These are phyloP conservation scores for Endotricha flammealis DNA, from an alignment of 2,888 invertebrate genomes.

Conservation along the genomic window DNA sequence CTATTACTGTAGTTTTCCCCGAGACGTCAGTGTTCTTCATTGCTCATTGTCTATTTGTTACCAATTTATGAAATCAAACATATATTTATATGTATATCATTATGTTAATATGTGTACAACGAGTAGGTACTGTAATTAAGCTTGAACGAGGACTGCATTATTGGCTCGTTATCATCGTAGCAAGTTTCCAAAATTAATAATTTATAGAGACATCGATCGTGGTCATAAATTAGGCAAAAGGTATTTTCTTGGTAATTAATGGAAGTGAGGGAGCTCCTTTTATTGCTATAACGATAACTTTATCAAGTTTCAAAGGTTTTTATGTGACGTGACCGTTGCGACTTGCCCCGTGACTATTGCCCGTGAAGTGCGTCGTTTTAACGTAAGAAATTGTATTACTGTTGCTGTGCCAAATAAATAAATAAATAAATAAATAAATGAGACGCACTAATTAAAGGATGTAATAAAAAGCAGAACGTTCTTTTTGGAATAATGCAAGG, in stretches of 20 bases:
- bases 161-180: constrained; percentile 33
- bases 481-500: constrained; percentile 19
- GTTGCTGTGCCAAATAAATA: too few species aligned
- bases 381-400: too few species aligned
- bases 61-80: too few species aligned
- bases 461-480: constrained; percentile 17
- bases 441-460: constrained; percentile 22
- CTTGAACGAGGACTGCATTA: too few species aligned
- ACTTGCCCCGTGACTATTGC: constrained; percentile 22
- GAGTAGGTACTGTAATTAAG: too few species aligned
- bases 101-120: too few species aligned
- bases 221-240: constrained; percentile 53
- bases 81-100: too few species aligned
- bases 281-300: constrained; percentile 60
- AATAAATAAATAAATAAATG: constrained; percentile 20
- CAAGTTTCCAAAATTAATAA: constrained; percentile 49
- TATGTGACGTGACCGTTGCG: constrained; percentile 24
- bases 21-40: too few species aligned
- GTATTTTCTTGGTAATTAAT: constrained; percentile 59
- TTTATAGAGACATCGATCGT: constrained; percentile 57
- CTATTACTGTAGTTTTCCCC: too few species aligned
- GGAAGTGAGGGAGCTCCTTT: constrained; percentile 45
- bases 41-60: too few species aligned
- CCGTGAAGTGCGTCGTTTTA: constrained; percentile 30
- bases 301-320: constrained; percentile 51